Evolutionary conservation across 2,113 vertebrate genomes (phyloP).

Genomic region (Poeciliopsis retropinna): DNA sequence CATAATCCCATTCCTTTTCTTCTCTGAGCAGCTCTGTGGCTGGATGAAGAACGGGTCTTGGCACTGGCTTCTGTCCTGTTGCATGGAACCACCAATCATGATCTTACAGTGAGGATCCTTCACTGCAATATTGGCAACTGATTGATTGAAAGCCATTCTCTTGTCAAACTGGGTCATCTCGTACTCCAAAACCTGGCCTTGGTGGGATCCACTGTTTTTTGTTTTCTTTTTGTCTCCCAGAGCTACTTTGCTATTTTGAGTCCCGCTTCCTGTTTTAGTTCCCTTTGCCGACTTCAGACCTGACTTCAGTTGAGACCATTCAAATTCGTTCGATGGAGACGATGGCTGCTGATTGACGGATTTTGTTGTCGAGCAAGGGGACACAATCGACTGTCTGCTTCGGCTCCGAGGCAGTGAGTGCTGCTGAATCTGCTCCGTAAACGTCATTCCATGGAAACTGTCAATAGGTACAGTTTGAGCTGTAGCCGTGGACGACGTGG

Average conservation of each 20-base stretch:
- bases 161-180: constrained; percentile 98
- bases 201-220: constrained; percentile 84
- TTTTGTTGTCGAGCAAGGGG: constrained; percentile 92
- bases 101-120: constrained; percentile 90
- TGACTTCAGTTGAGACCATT: constrained; percentile 94
- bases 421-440: constrained; percentile 96
- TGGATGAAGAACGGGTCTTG: constrained; percentile 92
- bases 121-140: constrained; percentile 77
- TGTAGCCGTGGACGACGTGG: constrained; percentile 94
- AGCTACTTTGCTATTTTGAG: constrained; percentile 82
- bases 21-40: constrained; percentile 90
- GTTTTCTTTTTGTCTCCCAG: constrained; percentile 87
- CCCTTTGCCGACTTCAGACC: constrained; percentile 88
- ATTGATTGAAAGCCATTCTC: constrained; percentile 84
- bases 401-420: constrained; percentile 94
- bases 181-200: constrained; percentile 92
- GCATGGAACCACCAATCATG: constrained; percentile 80
- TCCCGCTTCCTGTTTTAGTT: constrained; percentile 84
- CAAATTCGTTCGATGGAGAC: constrained; percentile 91
- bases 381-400: constrained; percentile 95
- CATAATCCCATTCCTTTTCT: constrained; percentile 97
- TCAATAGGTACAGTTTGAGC: constrained; percentile 97
- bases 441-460: constrained; percentile 91
- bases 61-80: constrained; percentile 83
- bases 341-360: constrained; percentile 87